A percentile compares a stretch with the other conserved stretches of the same genome.
phyloP scores from a whole-genome alignment of 1,140 invertebrate species.

The Orussus abietinus region DNA sequence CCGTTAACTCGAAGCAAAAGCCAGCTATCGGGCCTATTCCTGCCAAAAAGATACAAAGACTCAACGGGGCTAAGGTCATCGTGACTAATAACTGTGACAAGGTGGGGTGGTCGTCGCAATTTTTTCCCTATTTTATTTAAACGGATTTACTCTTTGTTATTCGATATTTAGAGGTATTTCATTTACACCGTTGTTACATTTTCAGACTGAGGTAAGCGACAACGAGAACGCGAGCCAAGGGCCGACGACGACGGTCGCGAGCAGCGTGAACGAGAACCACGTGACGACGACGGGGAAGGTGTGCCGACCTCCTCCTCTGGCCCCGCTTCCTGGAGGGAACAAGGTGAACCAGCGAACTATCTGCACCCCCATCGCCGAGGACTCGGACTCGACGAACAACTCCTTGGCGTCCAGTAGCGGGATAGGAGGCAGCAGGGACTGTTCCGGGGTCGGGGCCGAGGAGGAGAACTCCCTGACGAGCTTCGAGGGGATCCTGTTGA shows the following conservation, averaged over 20 bases:
- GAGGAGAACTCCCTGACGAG: constrained; percentile 63
- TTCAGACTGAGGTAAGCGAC: constrained; percentile 46
- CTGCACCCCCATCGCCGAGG: constrained; percentile 51
- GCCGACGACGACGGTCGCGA: constrained; percentile 23
- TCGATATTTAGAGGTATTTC: constrained; percentile 2
- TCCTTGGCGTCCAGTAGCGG: constrained; percentile 57
- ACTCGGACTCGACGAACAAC: constrained; percentile 59
- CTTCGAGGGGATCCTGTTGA: constrained; percentile 61
- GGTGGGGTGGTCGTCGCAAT: constrained; percentile 23
- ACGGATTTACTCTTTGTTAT: constrained; percentile 7
- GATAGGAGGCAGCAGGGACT: constrained; percentile 51
- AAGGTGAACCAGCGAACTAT: constrained; percentile 37
- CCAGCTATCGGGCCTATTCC: constrained; percentile 41
- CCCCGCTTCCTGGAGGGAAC: constrained; percentile 16
- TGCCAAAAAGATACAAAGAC: constrained; percentile 49
- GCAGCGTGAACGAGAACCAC: constrained; percentile 41
- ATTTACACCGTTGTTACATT: constrained; percentile 16
- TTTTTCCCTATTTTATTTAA: constrained; percentile 4
- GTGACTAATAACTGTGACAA: constrained; percentile 52
- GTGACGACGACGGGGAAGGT: constrained; percentile 37
- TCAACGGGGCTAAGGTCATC: constrained; percentile 50
- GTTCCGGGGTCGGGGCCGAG: constrained; percentile 49
- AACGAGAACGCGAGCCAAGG: constrained; percentile 35
- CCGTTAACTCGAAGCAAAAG: constrained; percentile 52
- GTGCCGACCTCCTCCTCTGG: constrained; percentile 45